Evolutionary conservation across 2,888 invertebrate genomes (phyloP).

Genomic region (Asteroscopus sphinx): DNA sequence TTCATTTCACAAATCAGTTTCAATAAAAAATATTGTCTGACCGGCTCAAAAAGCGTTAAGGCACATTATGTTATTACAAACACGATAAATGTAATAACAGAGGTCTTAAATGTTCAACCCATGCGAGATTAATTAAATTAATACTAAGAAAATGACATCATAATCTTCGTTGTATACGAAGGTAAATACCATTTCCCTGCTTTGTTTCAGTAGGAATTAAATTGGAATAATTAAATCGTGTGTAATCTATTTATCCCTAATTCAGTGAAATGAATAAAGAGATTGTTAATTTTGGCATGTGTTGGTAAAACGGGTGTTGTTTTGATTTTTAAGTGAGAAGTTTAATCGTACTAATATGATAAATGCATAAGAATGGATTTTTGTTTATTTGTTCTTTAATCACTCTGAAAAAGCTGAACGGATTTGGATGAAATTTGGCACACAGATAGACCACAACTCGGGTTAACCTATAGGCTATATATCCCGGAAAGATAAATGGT

Average conservation of each 20-base stretch:
- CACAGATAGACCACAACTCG: too few species aligned
- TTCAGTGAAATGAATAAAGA: neutral
- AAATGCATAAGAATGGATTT: too few species aligned
- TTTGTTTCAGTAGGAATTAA: conserved; percentile 14
- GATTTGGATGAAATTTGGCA: too few species aligned
- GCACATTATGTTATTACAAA: conserved; percentile 13
- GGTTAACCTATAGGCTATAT: too few species aligned
- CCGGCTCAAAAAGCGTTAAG: conserved; percentile 3
- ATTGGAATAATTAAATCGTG: conserved; percentile 10
- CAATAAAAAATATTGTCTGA: conserved; percentile 7
- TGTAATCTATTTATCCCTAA: neutral
- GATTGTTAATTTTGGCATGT: conserved; percentile 2
- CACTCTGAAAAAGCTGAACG: too few species aligned
- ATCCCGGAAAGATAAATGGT: too few species aligned
- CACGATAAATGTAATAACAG: conserved; percentile 31
- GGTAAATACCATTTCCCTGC: conserved; percentile 4
- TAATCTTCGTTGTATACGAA: conserved; percentile 30
- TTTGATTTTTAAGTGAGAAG: neutral
- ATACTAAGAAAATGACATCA: conserved; percentile 27
- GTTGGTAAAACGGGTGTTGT: too few species aligned
- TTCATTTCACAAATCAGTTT: too few species aligned
- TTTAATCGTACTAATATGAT: too few species aligned
- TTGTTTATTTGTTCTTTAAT: too few species aligned
- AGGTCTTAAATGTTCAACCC: conserved; percentile 9
- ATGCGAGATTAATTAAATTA: conserved; percentile 40